Evolutionary conservation across 2,113 vertebrate species (phyloP).

Genomic region (Ellobius talpinus): DNA sequence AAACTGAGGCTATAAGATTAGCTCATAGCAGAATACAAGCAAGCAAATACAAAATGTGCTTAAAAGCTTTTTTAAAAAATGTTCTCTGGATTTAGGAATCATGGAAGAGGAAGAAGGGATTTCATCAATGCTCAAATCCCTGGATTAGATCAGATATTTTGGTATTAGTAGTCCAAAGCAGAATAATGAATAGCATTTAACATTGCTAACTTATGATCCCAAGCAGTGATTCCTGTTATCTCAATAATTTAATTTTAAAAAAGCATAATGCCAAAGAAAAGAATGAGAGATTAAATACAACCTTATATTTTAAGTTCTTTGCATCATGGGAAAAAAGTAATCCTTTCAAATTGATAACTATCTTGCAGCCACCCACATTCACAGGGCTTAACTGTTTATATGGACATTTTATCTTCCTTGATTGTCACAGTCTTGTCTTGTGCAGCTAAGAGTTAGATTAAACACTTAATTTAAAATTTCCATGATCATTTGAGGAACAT

Average conservation of each 20-base stretch:
- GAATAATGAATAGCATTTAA: neutral
- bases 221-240: neutral
- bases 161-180: neutral
- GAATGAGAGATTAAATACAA: neutral
- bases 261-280: neutral
- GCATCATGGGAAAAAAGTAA: neutral
- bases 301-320: neutral
- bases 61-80: neutral
- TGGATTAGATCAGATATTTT: neutral
- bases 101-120: neutral
- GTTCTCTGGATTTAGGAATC: neutral
- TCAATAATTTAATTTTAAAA: neutral
- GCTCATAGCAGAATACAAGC: neutral
- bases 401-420: too few species aligned
- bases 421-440: too few species aligned
- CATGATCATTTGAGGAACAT: too few species aligned
- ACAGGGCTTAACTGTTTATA: neutral
- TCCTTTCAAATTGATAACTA: neutral
- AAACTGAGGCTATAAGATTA: neutral
- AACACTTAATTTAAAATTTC: too few species aligned
- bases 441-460: too few species aligned
- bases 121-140: neutral
- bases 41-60: neutral
- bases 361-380: neutral
- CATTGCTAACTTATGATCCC: neutral